phyloP scores from a whole-genome alignment of 2,888 invertebrate species.

The Noctua pronuba region DNA sequence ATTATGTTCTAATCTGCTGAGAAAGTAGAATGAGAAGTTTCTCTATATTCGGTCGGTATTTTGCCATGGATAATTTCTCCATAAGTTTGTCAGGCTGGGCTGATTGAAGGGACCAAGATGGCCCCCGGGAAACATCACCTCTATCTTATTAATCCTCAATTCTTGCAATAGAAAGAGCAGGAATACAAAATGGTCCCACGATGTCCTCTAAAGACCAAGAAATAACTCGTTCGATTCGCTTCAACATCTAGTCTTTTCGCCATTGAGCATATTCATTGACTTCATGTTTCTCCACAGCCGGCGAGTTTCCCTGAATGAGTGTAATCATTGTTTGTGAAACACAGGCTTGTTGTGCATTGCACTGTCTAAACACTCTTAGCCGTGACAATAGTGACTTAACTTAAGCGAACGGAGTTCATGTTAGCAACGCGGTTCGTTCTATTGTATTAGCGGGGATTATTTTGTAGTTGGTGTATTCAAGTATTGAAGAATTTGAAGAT shows the following conservation, averaged over 20 bases:
- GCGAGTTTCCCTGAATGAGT: constrained; percentile 77
- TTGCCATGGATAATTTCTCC: background rate
- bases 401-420: constrained; percentile 60
- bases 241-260: constrained; percentile 48
- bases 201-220: constrained; percentile 4
- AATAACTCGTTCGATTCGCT: constrained; percentile 35
- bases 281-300: constrained; percentile 62
- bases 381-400: constrained; percentile 69
- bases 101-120: no score
- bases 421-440: constrained; percentile 41
- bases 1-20: constrained; percentile 26
- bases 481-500: constrained; percentile 5
- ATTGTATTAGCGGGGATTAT: constrained; percentile 37
- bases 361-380: constrained; percentile 76
- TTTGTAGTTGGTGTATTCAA: constrained; percentile 18
- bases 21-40: constrained; percentile 37
- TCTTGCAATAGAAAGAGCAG: constrained; percentile 12
- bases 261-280: constrained; percentile 61
- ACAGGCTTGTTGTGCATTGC: constrained; percentile 79
- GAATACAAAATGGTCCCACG: constrained; percentile 1
- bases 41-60: constrained; percentile 11
- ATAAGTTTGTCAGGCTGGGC: background rate
- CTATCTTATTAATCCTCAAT: background rate
- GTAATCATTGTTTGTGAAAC: constrained; percentile 83
- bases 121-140: background rate